Conservation (phyloP, 2,113 vertebrate genomes). For the Campylorhamphus procurvoides region DNA sequence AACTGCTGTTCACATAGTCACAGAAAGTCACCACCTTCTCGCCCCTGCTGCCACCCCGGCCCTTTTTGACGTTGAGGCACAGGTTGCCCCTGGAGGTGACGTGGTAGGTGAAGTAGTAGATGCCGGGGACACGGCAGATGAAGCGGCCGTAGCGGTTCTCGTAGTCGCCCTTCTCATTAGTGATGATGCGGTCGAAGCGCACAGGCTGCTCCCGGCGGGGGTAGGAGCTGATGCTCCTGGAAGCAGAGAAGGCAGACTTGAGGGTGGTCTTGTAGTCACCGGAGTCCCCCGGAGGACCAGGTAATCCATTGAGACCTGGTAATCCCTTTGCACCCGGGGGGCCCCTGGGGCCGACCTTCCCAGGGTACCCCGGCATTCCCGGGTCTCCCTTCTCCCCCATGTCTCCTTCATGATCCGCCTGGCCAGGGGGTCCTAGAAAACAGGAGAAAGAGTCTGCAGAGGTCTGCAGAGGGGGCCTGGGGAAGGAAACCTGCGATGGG, state of each 20-base stretch:
- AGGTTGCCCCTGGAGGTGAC: conserved; percentile 72
- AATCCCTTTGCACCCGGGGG: conserved; percentile 17
- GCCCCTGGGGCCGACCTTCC: conserved; percentile 77
- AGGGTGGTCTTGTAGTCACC: conserved; percentile 63
- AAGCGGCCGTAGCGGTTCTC: conserved; percentile 72
- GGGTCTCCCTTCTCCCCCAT: conserved; percentile 71
- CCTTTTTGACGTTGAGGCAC: conserved; percentile 76
- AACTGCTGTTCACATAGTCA: conserved; percentile 59
- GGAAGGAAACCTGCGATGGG: neutral
- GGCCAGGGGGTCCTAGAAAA: conserved; percentile 69
- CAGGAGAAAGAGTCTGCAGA: neutral
- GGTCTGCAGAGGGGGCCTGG: neutral
- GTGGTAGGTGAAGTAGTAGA: conserved; percentile 86
- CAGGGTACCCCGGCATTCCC: conserved; percentile 67
- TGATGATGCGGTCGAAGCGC: conserved; percentile 67
- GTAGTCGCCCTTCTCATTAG: conserved; percentile 50
- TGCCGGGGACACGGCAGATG: conserved; percentile 68
- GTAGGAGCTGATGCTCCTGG: neutral
- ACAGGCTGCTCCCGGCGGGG: conserved; percentile 40
- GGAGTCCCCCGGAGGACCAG: conserved; percentile 49
- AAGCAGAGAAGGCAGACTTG: conserved; percentile 76
- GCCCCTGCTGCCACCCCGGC: neutral
- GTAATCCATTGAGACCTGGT: conserved; percentile 40
- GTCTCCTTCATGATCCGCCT: neutral
- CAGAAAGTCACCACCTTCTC: conserved; percentile 78